phyloP scores from a whole-genome alignment of 2,888 invertebrate genomes.

The Phrixothrix hirtus region DNA sequence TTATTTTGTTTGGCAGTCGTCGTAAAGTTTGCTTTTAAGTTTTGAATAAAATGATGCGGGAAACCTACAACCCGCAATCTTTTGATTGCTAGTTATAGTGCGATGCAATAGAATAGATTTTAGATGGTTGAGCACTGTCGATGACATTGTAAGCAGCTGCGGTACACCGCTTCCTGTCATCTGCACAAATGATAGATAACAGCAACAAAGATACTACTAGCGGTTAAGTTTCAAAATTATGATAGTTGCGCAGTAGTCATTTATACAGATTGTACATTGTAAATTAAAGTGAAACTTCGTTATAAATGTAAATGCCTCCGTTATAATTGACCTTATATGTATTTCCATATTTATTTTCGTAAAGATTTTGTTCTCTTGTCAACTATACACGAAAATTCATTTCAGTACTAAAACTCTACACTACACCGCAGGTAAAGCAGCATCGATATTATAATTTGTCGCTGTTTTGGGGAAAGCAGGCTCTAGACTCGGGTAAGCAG shows the following conservation, averaged over 20 bases:
- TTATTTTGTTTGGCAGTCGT: conserved; percentile 23
- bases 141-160: conserved; percentile 29
- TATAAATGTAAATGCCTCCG: no score
- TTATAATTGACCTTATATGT: no score
- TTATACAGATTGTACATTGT: no score
- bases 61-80: no score
- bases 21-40: conserved; percentile 29
- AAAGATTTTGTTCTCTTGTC: conserved; percentile 8
- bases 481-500: conserved; percentile 51
- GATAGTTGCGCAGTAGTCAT: no score
- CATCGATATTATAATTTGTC: conserved; percentile 58
- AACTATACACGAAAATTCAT: conserved; percentile 15
- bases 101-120: conserved; percentile 14
- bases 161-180: conserved; percentile 28
- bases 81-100: conserved; percentile 26
- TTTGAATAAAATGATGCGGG: no score
- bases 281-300: no score
- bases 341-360: conserved; percentile 18
- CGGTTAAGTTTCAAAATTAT: no score
- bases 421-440: conserved; percentile 43
- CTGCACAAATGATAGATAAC: conserved; percentile 22
- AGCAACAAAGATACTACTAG: conserved; percentile 4
- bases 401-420: conserved; percentile 22
- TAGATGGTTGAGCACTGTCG: conserved; percentile 23
- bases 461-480: conserved; percentile 52